A percentile compares a stretch with the other conserved stretches of the same genome.
These are phyloP conservation scores for Caenorhabditis sp. DNA, from an alignment of 2,888 invertebrate species.

Conservation along the genomic window DNA sequence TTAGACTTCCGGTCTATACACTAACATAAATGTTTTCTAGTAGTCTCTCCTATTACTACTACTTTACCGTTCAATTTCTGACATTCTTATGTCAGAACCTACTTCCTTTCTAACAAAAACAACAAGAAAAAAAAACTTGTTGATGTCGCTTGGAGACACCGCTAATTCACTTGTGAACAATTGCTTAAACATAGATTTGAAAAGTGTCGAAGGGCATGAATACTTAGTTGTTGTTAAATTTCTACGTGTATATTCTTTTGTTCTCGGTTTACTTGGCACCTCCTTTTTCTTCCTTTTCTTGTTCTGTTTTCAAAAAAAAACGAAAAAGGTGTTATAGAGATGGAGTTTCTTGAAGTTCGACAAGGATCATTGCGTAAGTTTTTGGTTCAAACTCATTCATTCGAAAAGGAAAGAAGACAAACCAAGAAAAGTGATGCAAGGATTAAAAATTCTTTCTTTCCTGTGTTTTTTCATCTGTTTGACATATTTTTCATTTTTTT, in stretches of 20 bases:
- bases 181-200: not conserved
- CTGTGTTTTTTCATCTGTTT: not conserved
- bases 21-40: too few species aligned
- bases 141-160: not conserved
- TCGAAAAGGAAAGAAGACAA: not conserved
- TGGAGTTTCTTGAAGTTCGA: conserved; percentile 47
- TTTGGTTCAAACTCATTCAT: not conserved
- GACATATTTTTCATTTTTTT: not conserved
- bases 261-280: not conserved
- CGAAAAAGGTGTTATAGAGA: conserved; percentile 22
- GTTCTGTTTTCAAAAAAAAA: conserved; percentile 3
- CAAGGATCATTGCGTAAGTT: conserved; percentile 48
- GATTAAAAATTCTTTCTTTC: not conserved
- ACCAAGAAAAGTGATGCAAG: not conserved
- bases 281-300: conserved; percentile 6
- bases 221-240: too few species aligned
- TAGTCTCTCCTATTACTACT: too few species aligned
- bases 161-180: not conserved
- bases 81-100: not conserved
- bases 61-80: too few species aligned
- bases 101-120: not conserved
- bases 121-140: not conserved
- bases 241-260: not conserved
- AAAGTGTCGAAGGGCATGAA: too few species aligned
- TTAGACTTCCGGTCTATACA: too few species aligned